Percentiles rank a stretch among this genome's conserved stretches.
Evolutionary conservation across 2,888 invertebrate species (phyloP).

Genomic region (Zootermopsis nevadensis): DNA sequence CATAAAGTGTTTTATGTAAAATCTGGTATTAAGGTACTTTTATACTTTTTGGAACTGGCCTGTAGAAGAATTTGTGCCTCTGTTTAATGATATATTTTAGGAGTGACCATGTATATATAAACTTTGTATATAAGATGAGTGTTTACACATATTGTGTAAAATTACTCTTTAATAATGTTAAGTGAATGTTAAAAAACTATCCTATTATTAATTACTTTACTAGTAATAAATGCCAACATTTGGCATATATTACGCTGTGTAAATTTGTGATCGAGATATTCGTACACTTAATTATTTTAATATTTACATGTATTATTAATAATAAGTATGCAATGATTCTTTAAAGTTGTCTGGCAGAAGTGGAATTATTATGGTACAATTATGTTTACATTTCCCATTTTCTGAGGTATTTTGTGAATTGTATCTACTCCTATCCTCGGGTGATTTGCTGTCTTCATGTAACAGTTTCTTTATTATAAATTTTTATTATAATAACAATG

Average conservation of each 20-base stretch:
- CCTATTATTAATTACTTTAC: background rate
- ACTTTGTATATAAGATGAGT: background rate
- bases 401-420: too few relatives aligned
- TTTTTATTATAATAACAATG: too few relatives aligned
- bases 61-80: background rate
- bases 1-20: too few relatives aligned
- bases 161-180: background rate
- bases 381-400: too few relatives aligned
- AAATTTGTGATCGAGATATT: background rate
- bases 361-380: too few relatives aligned
- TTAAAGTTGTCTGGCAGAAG: too few relatives aligned
- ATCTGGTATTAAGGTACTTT: background rate
- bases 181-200: background rate
- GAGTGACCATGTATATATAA: background rate
- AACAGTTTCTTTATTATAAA: too few relatives aligned
- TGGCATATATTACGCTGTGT: background rate
- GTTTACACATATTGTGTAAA: background rate
- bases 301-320: background rate
- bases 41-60: background rate
- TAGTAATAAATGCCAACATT: background rate
- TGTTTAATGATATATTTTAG: background rate
- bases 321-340: background rate
- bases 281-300: background rate
- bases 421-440: too few relatives aligned
- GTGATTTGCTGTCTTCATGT: background rate